Evolutionary conservation across 2,113 vertebrate species (phyloP).

Genomic region (Caracal caracal): DNA sequence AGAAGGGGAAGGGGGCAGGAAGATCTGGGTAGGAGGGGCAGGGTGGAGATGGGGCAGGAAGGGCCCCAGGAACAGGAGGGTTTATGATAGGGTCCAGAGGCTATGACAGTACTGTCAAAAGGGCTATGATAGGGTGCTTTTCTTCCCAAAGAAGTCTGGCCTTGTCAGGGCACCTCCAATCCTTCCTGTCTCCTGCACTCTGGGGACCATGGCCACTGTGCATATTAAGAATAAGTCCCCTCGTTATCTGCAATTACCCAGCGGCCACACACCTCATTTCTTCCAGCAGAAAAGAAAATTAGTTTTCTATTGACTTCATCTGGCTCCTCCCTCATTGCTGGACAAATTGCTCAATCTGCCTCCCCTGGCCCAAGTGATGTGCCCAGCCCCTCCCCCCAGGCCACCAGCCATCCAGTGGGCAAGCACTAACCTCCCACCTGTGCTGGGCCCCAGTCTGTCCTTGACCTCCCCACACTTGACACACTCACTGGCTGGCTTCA

Average conservation of each 20-base stretch:
- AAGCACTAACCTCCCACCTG: neutral
- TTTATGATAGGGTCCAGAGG: neutral
- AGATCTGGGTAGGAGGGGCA: neutral
- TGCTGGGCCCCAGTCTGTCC: neutral
- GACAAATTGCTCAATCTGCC: constrained; percentile 63
- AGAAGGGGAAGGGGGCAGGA: constrained; percentile 11
- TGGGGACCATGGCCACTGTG: constrained; percentile 80
- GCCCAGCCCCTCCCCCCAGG: constrained; percentile 55
- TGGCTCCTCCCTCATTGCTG: constrained; percentile 81
- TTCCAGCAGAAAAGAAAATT: constrained; percentile 89
- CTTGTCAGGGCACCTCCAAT: constrained; percentile 79
- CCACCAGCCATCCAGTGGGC: neutral
- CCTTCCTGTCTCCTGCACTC: constrained; percentile 61
- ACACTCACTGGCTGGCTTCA: neutral
- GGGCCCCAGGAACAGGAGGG: neutral
- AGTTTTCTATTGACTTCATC: constrained; percentile 92
- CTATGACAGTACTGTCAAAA: neutral
- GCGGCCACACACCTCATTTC: constrained; percentile 90
- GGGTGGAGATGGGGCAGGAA: neutral
- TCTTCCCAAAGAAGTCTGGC: constrained; percentile 45
- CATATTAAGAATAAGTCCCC: constrained; percentile 92
- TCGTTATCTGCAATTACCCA: constrained; percentile 93
- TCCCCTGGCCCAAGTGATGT: constrained; percentile 59
- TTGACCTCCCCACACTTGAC: neutral
- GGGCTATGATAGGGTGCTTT: neutral